phyloP scores from a whole-genome alignment of 2,888 invertebrate species.

The Chloroclystis v-ata region DNA sequence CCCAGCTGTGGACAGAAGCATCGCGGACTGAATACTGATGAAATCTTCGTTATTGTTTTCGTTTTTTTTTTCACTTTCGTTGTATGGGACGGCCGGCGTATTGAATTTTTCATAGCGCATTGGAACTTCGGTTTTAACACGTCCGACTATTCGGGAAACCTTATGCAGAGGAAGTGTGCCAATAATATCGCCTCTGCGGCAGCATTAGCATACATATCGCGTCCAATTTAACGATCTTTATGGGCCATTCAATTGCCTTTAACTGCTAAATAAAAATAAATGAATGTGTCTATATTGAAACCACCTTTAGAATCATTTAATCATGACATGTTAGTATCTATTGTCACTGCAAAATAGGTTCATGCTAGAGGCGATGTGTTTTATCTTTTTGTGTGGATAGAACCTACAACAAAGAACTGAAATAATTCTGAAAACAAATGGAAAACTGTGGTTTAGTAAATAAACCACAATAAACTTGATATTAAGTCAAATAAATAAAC shows the following conservation, averaged over 20 bases:
- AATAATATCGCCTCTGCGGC: constrained; percentile 54
- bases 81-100: constrained; percentile 53
- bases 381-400: too few relatives aligned
- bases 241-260: constrained; percentile 60
- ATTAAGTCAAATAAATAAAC: constrained; percentile 41
- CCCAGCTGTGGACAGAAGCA: constrained; percentile 64
- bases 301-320: constrained; percentile 36
- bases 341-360: not conserved
- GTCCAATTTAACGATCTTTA: constrained; percentile 58
- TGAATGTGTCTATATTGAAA: constrained; percentile 44
- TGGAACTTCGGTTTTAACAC: constrained; percentile 52
- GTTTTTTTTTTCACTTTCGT: constrained; percentile 65
- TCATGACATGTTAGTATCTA: constrained; percentile 6
- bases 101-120: constrained; percentile 72
- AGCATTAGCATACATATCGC: constrained; percentile 69
- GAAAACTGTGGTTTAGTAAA: not conserved
- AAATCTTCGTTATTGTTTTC: constrained; percentile 67
- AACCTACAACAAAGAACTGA: too few relatives aligned
- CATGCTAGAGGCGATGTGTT: too few relatives aligned
- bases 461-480: constrained; percentile 40
- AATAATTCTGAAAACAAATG: not conserved
- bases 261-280: constrained; percentile 66
- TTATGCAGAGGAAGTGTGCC: constrained; percentile 62
- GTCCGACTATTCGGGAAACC: constrained; percentile 55
- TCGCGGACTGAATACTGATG: constrained; percentile 70